Conservation (phyloP, 2,797 vertebrate genomes). For the Miichthys miiuy region DNA sequence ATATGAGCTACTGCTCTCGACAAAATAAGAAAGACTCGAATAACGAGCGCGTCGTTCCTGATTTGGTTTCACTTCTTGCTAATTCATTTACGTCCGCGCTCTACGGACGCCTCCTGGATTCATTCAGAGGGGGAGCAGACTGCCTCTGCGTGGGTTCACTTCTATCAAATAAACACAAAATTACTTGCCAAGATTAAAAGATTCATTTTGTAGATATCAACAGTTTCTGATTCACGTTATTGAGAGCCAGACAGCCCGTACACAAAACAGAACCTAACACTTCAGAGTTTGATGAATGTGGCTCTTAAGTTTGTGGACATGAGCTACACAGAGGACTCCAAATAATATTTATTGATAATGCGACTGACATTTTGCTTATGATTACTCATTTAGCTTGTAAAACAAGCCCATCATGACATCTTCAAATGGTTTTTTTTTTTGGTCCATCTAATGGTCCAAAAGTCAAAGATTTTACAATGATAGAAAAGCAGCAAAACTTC, state of each 20-base stretch:
- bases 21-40: conserved; percentile 24
- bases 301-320: conserved; percentile 13
- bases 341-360: background rate
- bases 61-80: conserved; percentile 32
- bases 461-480: background rate
- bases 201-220: conserved; percentile 28
- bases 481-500: background rate
- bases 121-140: conserved; percentile 13
- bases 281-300: conserved; percentile 33
- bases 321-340: background rate
- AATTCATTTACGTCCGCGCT: conserved; percentile 31
- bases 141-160: conserved; percentile 23
- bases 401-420: background rate
- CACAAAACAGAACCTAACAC: conserved; percentile 31
- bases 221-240: conserved; percentile 8
- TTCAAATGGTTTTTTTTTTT: background rate
- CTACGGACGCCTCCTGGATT: conserved; percentile 6
- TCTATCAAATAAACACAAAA: conserved; percentile 49
- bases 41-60: conserved; percentile 25
- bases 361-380: background rate
- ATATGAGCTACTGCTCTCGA: conserved; percentile 22
- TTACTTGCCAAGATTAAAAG: conserved; percentile 30
- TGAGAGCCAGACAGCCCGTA: conserved; percentile 23
- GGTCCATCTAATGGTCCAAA: background rate
- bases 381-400: background rate